A percentile compares a stretch with the other conserved stretches of the same genome.
phyloP scores from a whole-genome alignment of 2,797 vertebrate genomes.

The Squalus acanthias region DNA sequence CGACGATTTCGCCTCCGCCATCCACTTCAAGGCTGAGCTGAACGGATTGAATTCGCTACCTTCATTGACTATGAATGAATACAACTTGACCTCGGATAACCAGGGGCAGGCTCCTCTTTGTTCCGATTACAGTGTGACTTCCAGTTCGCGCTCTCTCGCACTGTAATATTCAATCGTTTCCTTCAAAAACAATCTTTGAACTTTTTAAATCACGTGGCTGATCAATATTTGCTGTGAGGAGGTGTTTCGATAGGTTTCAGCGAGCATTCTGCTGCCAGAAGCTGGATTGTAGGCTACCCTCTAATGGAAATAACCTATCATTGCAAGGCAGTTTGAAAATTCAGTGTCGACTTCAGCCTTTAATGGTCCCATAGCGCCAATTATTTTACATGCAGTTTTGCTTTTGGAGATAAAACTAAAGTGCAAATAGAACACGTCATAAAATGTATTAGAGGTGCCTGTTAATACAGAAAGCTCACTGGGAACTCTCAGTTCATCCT shows the following conservation, averaged over 20 bases:
- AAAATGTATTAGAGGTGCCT: neutral
- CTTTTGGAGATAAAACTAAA: neutral
- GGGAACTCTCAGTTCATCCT: neutral
- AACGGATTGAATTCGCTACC: neutral
- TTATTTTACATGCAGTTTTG: neutral
- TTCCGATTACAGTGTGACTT: neutral
- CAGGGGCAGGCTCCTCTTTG: neutral
- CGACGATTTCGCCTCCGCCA: neutral
- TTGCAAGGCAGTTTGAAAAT: neutral
- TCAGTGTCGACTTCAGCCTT: neutral
- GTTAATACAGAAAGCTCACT: neutral
- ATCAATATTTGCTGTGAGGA: constrained; percentile 1
- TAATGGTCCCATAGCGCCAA: neutral
- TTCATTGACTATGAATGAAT: neutral
- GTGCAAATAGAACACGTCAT: neutral
- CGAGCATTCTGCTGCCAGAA: neutral
- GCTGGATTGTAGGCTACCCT: neutral
- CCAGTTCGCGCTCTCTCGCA: neutral
- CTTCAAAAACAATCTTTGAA: constrained; percentile 24
- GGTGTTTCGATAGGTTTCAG: neutral
- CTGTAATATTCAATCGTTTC: neutral
- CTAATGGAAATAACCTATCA: neutral
- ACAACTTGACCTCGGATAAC: neutral
- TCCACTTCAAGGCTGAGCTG: neutral
- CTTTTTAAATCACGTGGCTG: constrained; percentile 26